Evolutionary conservation across 1,140 invertebrate genomes (phyloP).

Genomic region (Drosophila aff.): DNA sequence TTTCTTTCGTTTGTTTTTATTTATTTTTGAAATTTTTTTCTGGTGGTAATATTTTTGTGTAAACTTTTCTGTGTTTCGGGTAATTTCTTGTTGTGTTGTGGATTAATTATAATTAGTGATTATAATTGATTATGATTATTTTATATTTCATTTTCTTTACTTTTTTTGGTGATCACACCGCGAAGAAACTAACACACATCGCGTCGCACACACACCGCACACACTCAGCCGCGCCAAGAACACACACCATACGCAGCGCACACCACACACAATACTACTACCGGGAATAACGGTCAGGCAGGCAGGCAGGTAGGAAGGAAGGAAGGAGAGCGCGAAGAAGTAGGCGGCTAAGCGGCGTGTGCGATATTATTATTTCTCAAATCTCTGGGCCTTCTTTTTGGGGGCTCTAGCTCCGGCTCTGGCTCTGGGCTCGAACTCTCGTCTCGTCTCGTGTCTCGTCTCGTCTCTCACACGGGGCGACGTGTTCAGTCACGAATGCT

Average conservation of each 20-base stretch:
- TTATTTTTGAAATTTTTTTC: not conserved
- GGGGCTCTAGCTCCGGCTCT: not conserved
- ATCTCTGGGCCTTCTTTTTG: constrained; percentile 8
- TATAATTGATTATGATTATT: not conserved
- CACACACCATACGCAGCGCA: constrained; percentile 10
- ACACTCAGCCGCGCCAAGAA: constrained; percentile 18
- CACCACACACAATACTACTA: constrained; percentile 10
- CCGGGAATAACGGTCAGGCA: not conserved
- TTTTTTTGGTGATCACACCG: constrained; percentile 1
- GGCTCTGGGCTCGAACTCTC: constrained; percentile 33
- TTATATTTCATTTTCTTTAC: not conserved
- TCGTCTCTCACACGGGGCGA: constrained; percentile 66
- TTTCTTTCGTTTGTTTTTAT: constrained; percentile 11
- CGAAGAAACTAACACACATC: constrained; percentile 10
- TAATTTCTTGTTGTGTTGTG: not conserved
- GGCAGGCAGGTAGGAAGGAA: not conserved
- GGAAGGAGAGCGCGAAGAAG: constrained; percentile 10
- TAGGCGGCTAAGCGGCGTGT: constrained; percentile 13
- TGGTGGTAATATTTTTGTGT: not conserved
- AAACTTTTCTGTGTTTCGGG: not conserved
- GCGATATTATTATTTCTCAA: constrained; percentile 11
- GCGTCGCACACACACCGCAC: constrained; percentile 17
- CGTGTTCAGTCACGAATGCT: constrained; percentile 85
- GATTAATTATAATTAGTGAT: not conserved
- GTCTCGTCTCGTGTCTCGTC: constrained; percentile 46